Evolutionary conservation across 2,113 vertebrate genomes (phyloP), one percentile per base, ranked within the genome.

Genomic region (Clinocottus analis): DNA sequence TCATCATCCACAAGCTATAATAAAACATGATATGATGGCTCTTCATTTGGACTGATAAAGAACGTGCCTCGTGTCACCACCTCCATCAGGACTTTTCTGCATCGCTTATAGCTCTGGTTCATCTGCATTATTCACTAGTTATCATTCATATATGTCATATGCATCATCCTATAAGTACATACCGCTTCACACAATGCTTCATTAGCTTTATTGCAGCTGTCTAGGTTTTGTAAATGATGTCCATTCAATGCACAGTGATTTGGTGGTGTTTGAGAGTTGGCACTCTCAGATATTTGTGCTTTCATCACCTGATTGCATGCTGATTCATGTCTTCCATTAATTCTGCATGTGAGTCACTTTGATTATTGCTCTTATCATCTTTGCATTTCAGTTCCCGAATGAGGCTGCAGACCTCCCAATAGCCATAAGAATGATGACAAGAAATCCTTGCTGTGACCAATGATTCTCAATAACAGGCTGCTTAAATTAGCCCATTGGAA

Each of bases 351-450:
- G 51, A 49, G 68, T 61, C 12, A 60, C 33, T 68, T 70, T 66
- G 76, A 80, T 82, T 84, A 78, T 68, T 29, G 31, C 51, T 67
- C 33, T 47, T 29, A 75, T 75, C 41, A n/a, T n/a, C 51, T 53
- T 23, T 5, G n/a, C 10, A 23, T 53, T 53, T 53, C 51, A 53
- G 51, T 53, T 53, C 51, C 51, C 3, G 51, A n/a, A 53, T 53
- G n/a, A 53, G 9, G 9, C n/a, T 23, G n/a, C 21, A 53, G 21
- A 53, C 21, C 10, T 23, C 4, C 51, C 51, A 53, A 53, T 53
- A 4, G 51, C n/a, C 51, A 5, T 23, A 23, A 53, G 51, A 53
- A 53, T 23, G 51, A 21, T n/a, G 21, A 21, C 47, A n/a, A 49
- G 45, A 49, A 21, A 17, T 49, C 45, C 45, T 49, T 49, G 7